Evolutionary conservation across 2,888 invertebrate species (phyloP).

Genomic region (Oxycera nigricornis): DNA sequence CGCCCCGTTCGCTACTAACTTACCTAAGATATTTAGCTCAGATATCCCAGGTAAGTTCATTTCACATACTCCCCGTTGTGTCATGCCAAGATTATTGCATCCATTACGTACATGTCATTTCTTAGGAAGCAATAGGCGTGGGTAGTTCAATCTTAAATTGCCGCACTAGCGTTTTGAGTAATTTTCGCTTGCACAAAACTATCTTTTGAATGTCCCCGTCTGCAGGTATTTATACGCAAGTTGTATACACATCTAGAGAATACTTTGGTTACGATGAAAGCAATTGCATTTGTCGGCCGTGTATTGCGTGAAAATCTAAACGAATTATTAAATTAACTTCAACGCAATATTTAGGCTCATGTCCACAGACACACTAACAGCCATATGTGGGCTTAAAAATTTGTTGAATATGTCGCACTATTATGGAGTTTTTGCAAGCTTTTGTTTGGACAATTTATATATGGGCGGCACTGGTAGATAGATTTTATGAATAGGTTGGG

Average conservation of each 20-base stretch:
- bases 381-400: slow-evolving; percentile 35
- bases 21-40: not conserved
- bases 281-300: slow-evolving; percentile 15
- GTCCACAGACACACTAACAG: too few relatives aligned
- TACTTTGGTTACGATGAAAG: too few relatives aligned
- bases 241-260: too few relatives aligned
- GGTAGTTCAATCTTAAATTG: slow-evolving; percentile 32
- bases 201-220: slow-evolving; percentile 2
- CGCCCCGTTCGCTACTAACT: not conserved
- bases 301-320: slow-evolving; percentile 17
- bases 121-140: not conserved
- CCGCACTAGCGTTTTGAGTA: slow-evolving; percentile 29
- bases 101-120: slow-evolving; percentile 36
- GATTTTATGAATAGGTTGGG: not conserved
- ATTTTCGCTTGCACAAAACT: slow-evolving; percentile 34
- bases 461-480: not conserved
- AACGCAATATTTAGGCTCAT: slow-evolving; percentile 34
- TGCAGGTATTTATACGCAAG: too few relatives aligned
- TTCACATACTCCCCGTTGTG: not conserved
- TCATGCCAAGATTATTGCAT: slow-evolving; percentile 12
- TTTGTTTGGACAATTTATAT: not conserved
- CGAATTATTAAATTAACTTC: slow-evolving; percentile 36
- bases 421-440: not conserved
- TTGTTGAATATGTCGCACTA: slow-evolving; percentile 13
- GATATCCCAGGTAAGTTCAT: not conserved